Base-by-base conservation (phyloP, 2,113 vertebrate species). In the Ammodytes dubius region DNA sequence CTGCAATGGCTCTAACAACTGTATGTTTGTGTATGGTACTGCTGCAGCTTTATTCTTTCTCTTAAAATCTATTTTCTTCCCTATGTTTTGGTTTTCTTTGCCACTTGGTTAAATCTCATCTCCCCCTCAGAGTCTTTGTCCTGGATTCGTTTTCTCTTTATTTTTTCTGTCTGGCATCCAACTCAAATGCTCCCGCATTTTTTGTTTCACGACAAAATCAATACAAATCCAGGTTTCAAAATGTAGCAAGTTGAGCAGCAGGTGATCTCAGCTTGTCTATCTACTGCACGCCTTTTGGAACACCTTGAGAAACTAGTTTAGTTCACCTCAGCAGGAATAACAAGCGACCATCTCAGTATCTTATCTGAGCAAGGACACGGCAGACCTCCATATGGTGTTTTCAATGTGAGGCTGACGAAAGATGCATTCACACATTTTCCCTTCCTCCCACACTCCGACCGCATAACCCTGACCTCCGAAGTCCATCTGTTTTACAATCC, bases 291-390 rank as follows among this genome's bases (percentile, higher is more conserved):
- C 56, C 10, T 35, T 68, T 53, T 5, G 50, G 4, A 75, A 35
- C 50, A 77, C 46, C 15, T 66, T 59, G 47, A 58, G 49, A 67
- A 70, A 68, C 50, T 1, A 56, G 5, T 57, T 72, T 43, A 35
- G 68, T 76, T 77, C 45, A 61, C 7, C 19, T 52, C 35, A 1
- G 6, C 7, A 35, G 1, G 10, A 57, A 40, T 46, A 60, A 79
- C 45, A 42, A 12, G 54, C 70, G 12, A 64, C 79, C 39, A 53
- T 56, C 7, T 11, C 46, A 6, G 63, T 27, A 12, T 13, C 19
- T 57, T 67, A 70, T 73, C 56, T 70, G 61, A 74, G 15, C 13
- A 58, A 75, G 70, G 65, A 53, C 70, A n/a, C 43, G 40, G 58
- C 27, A 65, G 45, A 37, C 15, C 9, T 73, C 69, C 65, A 19